A percentile compares a stretch with the other conserved stretches of the same genome.
phyloP scores from a whole-genome alignment of 2,888 invertebrate genomes.

The Morinoia aosen region DNA sequence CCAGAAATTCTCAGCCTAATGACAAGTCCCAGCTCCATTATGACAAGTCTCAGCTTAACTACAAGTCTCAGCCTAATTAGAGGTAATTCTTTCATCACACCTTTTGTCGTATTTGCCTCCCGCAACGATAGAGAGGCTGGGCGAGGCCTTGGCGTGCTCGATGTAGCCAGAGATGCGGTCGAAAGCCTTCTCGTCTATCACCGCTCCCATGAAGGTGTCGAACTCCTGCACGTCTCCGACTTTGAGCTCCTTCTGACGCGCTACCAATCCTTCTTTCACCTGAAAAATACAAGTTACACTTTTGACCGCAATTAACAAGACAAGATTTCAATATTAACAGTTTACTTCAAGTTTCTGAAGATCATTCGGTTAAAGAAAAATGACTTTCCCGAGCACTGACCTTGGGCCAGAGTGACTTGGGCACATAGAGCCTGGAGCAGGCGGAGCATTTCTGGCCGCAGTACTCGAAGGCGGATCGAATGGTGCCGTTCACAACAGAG shows the following conservation, averaged over 20 bases:
- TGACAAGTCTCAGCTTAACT: too few species aligned
- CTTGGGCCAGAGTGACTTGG: constrained; percentile 86
- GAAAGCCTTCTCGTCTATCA: constrained; percentile 96
- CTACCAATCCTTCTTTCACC: constrained; percentile 81
- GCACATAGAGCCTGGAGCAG: constrained; percentile 96
- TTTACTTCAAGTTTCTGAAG: background rate
- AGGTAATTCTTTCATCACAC: too few species aligned
- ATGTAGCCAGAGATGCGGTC: constrained; percentile 90
- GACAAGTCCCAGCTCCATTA: too few species aligned
- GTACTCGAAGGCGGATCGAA: constrained; percentile 95
- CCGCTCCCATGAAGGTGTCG: constrained; percentile 90
- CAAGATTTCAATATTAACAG: too few species aligned
- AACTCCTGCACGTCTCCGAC: constrained; percentile 89
- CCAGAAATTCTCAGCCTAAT: too few species aligned
- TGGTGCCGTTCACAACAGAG: constrained; percentile 86
- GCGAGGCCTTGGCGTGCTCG: constrained; percentile 84
- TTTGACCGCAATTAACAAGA: too few species aligned
- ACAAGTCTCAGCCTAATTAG: too few species aligned
- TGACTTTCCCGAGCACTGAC: constrained; percentile 70
- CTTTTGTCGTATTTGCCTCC: constrained; percentile 90
- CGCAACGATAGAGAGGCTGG: constrained; percentile 83
- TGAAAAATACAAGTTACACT: constrained; percentile 70
- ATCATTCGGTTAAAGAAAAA: background rate
- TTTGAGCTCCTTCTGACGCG: constrained; percentile 81
- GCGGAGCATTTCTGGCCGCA: constrained; percentile 99